Percentiles rank a stretch among this genome's conserved stretches.
Evolutionary conservation across 2,888 invertebrate genomes (phyloP).

Genomic region (Hydriomena furcata): DNA sequence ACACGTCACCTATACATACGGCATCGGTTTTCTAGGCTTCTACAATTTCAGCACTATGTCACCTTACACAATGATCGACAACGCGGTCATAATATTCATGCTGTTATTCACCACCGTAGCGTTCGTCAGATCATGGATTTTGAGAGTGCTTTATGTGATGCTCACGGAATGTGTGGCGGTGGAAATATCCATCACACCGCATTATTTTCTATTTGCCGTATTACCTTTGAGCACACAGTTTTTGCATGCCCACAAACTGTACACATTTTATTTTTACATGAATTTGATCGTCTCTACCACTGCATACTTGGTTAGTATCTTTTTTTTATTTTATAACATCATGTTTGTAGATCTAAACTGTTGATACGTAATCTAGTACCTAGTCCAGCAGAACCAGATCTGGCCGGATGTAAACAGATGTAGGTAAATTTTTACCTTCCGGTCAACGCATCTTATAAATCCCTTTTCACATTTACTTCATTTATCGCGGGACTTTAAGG

Average conservation of each 20-base stretch:
- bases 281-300: slow-evolving; percentile 47
- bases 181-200: slow-evolving; percentile 39
- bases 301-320: slow-evolving; percentile 55
- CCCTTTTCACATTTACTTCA: too few species aligned
- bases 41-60: slow-evolving; percentile 63
- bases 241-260: slow-evolving; percentile 53
- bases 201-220: slow-evolving; percentile 57
- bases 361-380: too few species aligned
- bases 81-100: slow-evolving; percentile 57
- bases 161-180: slow-evolving; percentile 50
- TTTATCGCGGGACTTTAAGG: too few species aligned
- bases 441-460: too few species aligned
- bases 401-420: too few species aligned
- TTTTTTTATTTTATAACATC: slow-evolving; percentile 47
- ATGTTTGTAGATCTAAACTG: too few species aligned
- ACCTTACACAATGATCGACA: slow-evolving; percentile 62
- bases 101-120: slow-evolving; percentile 49
- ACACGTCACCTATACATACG: slow-evolving; percentile 50
- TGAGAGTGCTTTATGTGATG: slow-evolving; percentile 48
- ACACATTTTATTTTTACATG: slow-evolving; percentile 54
- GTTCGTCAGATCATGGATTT: slow-evolving; percentile 56
- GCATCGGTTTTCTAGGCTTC: slow-evolving; percentile 61
- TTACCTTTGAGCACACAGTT: slow-evolving; percentile 62
- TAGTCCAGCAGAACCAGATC: too few species aligned
- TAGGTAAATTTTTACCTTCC: too few species aligned